phyloP scores from a whole-genome alignment of 2,113 vertebrate species.

The Platycercus adscitus region DNA sequence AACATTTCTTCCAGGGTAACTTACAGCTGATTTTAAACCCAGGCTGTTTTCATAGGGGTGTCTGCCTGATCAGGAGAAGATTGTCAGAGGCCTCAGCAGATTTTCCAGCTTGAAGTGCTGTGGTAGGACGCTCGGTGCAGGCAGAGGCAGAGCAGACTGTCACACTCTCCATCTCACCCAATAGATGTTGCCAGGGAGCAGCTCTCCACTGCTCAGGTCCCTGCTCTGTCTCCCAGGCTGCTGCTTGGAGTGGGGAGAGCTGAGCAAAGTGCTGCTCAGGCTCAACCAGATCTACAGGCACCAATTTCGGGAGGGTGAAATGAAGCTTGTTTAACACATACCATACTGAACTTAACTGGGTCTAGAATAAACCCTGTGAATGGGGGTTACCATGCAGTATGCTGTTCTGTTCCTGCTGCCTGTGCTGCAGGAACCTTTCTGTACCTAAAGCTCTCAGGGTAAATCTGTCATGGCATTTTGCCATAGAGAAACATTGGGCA shows the following conservation, averaged over 20 bases:
- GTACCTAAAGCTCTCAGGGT: background rate
- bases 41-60: background rate
- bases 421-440: background rate
- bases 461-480: background rate
- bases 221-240: background rate
- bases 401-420: background rate
- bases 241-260: background rate
- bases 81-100: background rate
- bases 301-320: background rate
- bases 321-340: background rate
- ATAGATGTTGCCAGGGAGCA: background rate
- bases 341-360: background rate
- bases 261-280: background rate
- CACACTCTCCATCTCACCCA: accelerated
- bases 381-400: background rate
- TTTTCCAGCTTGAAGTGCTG: background rate
- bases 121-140: background rate
- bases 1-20: background rate
- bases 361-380: background rate
- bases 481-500: background rate
- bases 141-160: background rate
- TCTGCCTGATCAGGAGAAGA: background rate
- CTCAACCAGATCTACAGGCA: background rate
- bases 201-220: background rate
- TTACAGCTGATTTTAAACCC: background rate